Evolutionary conservation across 2,797 vertebrate species (phyloP).

Genomic region (Trachops cirrhosus): DNA sequence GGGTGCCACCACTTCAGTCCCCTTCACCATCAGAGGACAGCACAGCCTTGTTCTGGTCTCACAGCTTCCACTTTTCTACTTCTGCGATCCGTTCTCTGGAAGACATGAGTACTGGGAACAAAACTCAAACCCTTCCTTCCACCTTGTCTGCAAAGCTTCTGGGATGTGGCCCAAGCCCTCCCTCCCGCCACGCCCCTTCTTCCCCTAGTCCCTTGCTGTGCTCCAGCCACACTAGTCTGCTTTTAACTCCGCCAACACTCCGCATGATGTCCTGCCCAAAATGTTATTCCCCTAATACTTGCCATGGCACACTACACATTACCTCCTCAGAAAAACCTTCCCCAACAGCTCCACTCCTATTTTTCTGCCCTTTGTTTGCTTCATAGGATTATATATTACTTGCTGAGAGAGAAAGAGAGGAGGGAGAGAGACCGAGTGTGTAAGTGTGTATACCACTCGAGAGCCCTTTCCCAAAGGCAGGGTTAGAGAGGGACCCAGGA

Average conservation of each 20-base stretch:
- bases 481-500: neutral
- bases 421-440: too few relatives aligned
- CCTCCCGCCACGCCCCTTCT: neutral
- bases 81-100: neutral
- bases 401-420: neutral
- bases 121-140: neutral
- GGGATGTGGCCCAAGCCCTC: neutral
- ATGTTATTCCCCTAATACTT: neutral
- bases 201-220: neutral
- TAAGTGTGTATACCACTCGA: neutral
- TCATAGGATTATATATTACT: neutral
- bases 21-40: neutral
- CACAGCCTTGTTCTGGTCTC: neutral
- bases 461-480: neutral
- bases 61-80: neutral
- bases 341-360: neutral
- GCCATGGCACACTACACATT: neutral
- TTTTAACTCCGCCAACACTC: conserved; percentile 30
- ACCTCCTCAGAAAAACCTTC: neutral
- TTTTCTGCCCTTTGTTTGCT: neutral
- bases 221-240: neutral
- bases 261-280: neutral
- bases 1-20: neutral
- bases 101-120: neutral
- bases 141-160: neutral